Base-by-base conservation (phyloP, 2,113 vertebrate genomes). In the Neolamprologus falcicula region DNA sequence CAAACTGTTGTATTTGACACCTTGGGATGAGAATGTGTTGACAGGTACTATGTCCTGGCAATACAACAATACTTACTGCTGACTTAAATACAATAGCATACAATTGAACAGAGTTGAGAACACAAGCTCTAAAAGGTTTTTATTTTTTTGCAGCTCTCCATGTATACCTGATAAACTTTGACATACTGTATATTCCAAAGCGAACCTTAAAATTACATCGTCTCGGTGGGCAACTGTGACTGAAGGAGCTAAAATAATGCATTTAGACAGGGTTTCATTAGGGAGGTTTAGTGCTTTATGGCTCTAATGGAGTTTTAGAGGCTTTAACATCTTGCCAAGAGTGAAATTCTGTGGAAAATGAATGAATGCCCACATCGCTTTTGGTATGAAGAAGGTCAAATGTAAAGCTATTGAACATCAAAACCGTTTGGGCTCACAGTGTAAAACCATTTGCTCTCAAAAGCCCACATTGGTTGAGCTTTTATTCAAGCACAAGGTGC, bases 401-500 rank as follows among this genome's bases (percentile, higher is more conserved):
- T 83, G 59, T 53, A 86, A 88, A 82, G 31, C 28, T 53, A 42
- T 9, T 57, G 68, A 85, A 68, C 50, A n/a, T 78, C 50, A 35
- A 89, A 86, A 54, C 80, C 33, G n/a, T 57, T 42, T 71, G 84
- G 55, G 17, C 24, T 84, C 53, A 37, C 7, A 28, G 68, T 54
- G 57, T 54, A 14, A 80, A 89, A 84, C 80, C 68, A 86, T 9
- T 68, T 52, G 31, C 78, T 80, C 83, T 89, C n/a, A 90, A 82
- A 82, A 84, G 19, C 53, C 66, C 84, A 88, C 86, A 17, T n/a
- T 50, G 63, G 59, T 31, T 9, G 73, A 84, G 82, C 87, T 40
- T 89, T 93, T 90, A 93, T 94, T 92, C 92, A 93, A 94, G 85
- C 89, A 33, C 76, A 47, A 42, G 88, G 83, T 52, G 61, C 90